phyloP scores from a whole-genome alignment of 2,888 invertebrate species.

The Agrilus cyanescens region DNA sequence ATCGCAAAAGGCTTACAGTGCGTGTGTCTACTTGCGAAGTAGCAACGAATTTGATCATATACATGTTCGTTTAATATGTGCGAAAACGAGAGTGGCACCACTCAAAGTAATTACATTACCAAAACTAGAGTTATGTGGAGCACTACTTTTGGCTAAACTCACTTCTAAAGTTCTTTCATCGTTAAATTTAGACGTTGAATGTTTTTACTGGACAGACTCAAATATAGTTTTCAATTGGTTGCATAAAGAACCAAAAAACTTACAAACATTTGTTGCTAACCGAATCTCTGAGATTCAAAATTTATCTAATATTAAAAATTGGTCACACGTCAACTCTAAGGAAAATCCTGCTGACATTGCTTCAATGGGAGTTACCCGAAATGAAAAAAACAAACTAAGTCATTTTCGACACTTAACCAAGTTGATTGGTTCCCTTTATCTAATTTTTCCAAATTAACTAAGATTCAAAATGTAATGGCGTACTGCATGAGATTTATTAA shows the following conservation, averaged over 20 bases:
- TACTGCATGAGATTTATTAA: no score
- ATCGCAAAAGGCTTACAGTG: neutral
- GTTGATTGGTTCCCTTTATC: no score
- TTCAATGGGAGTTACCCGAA: neutral
- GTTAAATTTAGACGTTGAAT: neutral
- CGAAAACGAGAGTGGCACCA: conserved; percentile 1
- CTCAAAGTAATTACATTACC: conserved; percentile 3
- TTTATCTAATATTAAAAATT: neutral
- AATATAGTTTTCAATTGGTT: conserved; percentile 2
- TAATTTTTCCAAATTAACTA: no score
- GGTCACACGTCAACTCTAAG: neutral
- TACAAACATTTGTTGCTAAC: conserved; percentile 1
- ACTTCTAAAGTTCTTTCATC: neutral
- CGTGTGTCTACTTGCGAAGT: neutral
- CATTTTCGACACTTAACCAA: no score
- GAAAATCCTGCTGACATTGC: conserved; percentile 1
- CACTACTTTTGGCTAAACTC: conserved; percentile 1
- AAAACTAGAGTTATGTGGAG: neutral
- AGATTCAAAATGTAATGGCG: no score
- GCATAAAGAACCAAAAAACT: neutral
- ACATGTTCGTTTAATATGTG: neutral
- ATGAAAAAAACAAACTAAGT: no score
- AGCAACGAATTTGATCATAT: neutral
- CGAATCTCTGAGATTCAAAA: neutral
- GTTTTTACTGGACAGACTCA: neutral